Evolutionary conservation across 2,888 invertebrate species (phyloP).

Genomic region (Ophonus ardosiacus): DNA sequence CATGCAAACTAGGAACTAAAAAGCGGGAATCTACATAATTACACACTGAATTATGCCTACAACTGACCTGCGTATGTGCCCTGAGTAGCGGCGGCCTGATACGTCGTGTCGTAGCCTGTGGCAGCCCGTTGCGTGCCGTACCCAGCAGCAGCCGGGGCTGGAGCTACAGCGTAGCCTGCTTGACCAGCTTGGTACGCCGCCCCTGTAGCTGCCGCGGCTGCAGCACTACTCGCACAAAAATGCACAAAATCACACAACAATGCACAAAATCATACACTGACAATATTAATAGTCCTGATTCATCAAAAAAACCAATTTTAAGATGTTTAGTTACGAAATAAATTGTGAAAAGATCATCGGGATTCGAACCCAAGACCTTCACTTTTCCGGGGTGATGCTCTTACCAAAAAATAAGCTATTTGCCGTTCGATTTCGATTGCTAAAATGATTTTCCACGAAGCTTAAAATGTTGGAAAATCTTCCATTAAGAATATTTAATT

Average conservation of each 20-base stretch:
- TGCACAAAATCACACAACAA: conserved; percentile 23
- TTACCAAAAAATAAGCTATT: no score
- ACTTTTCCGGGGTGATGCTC: no score
- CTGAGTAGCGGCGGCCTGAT: conserved; percentile 88
- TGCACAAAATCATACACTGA: conserved; percentile 3
- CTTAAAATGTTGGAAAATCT: no score
- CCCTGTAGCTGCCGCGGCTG: conserved; percentile 86
- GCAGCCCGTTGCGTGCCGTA: conserved; percentile 90
- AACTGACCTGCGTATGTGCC: conserved; percentile 80
- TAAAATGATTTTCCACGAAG: no score
- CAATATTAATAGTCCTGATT: conserved; percentile 32
- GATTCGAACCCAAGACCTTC: no score
- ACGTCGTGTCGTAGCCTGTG: conserved; percentile 89
- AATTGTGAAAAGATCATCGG: no score
- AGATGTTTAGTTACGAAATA: conserved; percentile 7
- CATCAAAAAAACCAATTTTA: conserved; percentile 49
- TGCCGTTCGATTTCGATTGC: no score
- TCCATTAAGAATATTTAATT: no score
- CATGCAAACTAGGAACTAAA: conserved; percentile 22
- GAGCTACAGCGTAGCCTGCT: conserved; percentile 90
- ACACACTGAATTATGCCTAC: background rate
- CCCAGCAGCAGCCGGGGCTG: conserved; percentile 88
- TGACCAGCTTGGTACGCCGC: conserved; percentile 91
- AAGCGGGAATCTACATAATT: conserved; percentile 55
- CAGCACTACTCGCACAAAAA: conserved; percentile 67